A percentile compares a stretch with the other conserved stretches of the same genome.
phyloP scores from a whole-genome alignment of 2,797 vertebrate species.

The Enteromius fasciolatus region DNA sequence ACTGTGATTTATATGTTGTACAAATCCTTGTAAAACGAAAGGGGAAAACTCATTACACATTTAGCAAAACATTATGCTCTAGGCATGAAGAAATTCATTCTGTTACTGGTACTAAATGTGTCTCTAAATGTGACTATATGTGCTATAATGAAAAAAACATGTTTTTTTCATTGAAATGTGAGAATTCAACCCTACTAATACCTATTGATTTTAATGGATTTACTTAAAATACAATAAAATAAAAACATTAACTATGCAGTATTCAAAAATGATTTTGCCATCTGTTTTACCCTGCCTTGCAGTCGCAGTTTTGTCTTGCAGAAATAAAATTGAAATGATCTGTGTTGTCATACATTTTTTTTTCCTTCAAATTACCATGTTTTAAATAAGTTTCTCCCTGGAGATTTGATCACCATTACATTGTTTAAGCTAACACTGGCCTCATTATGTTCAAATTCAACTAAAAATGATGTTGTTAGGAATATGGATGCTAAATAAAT shows the following conservation, averaged over 20 bases:
- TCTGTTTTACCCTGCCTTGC: neutral
- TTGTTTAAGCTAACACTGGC: neutral
- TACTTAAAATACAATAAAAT: neutral
- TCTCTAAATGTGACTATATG: neutral
- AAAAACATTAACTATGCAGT: neutral
- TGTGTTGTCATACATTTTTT: neutral
- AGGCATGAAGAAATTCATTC: neutral
- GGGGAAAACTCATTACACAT: neutral
- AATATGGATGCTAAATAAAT: constrained; percentile 1
- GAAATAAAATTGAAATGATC: neutral
- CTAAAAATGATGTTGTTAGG: neutral
- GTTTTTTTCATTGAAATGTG: neutral
- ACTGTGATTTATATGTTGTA: neutral
- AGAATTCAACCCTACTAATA: neutral
- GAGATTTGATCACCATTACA: neutral
- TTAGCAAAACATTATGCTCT: neutral
- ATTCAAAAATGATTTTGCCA: neutral
- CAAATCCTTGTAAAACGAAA: neutral
- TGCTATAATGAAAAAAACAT: too few species aligned
- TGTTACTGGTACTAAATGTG: neutral
- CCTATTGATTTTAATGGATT: neutral
- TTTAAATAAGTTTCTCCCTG: neutral
- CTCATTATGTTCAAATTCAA: neutral
- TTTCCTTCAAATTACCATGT: neutral
- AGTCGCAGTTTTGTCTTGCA: neutral